phyloP scores from a whole-genome alignment of 2,888 invertebrate species.

The Altica lythri region DNA sequence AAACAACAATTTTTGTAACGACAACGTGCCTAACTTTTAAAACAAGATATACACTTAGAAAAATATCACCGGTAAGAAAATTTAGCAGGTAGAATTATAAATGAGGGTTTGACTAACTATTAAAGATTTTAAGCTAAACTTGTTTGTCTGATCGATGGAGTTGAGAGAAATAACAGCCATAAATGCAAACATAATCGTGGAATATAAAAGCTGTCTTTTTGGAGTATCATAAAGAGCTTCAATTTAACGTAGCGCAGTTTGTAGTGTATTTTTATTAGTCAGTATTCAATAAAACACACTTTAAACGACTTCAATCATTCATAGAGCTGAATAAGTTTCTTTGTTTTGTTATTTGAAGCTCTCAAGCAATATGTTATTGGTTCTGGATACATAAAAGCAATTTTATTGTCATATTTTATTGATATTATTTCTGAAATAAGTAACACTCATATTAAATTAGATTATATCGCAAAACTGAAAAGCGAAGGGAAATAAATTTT shows the following conservation, averaged over 20 bases:
- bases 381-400: conserved; percentile 45
- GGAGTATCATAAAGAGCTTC: conserved; percentile 27
- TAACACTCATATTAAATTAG: conserved; percentile 49
- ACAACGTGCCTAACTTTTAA: too few relatives aligned
- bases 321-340: conserved; percentile 28
- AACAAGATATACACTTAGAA: too few relatives aligned
- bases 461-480: conserved; percentile 44
- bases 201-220: conserved; percentile 18
- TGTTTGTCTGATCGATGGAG: too few relatives aligned
- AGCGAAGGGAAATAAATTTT: conserved; percentile 48
- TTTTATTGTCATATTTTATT: conserved; percentile 48
- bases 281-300: conserved; percentile 30
- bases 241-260: conserved; percentile 26
- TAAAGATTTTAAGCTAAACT: too few relatives aligned
- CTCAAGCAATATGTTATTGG: conserved; percentile 45
- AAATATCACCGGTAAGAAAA: too few relatives aligned
- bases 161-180: conserved; percentile 22
- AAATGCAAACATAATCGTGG: conserved; percentile 22
- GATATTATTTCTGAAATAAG: conserved; percentile 48
- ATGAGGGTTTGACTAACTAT: too few relatives aligned
- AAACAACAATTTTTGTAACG: too few relatives aligned
- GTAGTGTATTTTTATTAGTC: conserved; percentile 31
- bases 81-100: too few relatives aligned
- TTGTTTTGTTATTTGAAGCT: conserved; percentile 30
- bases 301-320: conserved; percentile 31